Evolutionary conservation across 2,797 vertebrate genomes (phyloP), one percentile per base, ranked within the genome.

Genomic region (Microctenopoma lineatum): DNA sequence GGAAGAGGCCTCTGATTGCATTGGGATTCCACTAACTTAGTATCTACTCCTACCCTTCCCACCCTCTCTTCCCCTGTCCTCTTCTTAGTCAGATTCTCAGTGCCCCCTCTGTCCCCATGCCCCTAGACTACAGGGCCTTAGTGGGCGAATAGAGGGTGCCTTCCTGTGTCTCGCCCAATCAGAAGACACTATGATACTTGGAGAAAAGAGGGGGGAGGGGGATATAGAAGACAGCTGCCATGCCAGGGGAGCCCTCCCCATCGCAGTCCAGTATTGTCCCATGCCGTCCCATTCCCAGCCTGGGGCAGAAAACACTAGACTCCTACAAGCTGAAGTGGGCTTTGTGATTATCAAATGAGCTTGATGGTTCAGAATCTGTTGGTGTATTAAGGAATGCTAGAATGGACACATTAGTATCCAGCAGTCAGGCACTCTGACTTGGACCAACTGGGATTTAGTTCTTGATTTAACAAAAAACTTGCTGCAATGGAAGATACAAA

Each of bases 21-120:
- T 75, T 29, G 85, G 92, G 92, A 92, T 92, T 92, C 84, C 71
- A 87, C 84, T 92, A 77, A 52, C 79, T 88, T 91, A 91, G 91
- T 89, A 92, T 94, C 87, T 89, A 69, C 46, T 80, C 70, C 73
- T 48, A 52, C 59, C 38, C 45, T 69, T 63, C 59, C 75, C 73
- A 42, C 53, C 66, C 66, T 60, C 44, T 58, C 70, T 47, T 56
- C 70, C 60, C 59, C 71, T 60, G 62, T 84, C 84, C 68, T 73
- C 81, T 61, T 89, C 82, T 79, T 79, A 78, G 73, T 65, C 79
- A 84, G 77, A 79, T 81, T 87, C 83, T 94, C 92, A 94, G 92
- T 93, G 83, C 82, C 80, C 79, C 80, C 86, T 93, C 92, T 94
- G 93, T 94, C 84, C 86, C 42, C 42, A 44, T 70, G 63, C 64